Base-by-base conservation (phyloP, 2,797 vertebrate species). In the Phoeniculus purpureus region DNA sequence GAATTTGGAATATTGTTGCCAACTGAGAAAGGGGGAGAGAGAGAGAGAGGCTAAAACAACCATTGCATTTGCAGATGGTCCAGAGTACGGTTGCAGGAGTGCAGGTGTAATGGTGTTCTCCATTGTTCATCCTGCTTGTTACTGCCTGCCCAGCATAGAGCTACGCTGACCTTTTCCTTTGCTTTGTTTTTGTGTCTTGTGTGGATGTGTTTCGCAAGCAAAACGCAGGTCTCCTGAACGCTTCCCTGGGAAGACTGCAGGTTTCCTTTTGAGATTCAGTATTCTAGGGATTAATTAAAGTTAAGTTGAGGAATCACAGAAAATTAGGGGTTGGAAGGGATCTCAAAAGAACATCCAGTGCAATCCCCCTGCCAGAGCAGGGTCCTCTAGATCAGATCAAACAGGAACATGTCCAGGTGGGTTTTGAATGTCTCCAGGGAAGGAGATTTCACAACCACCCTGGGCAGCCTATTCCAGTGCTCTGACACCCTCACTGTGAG, bases 21-120 rank as follows among this genome's bases (percentile, higher is more conserved):
- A 50, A 14, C 58, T 32, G 29, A 83, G 68, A 82, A 40, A 58
- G 29, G 15, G 48, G 55, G 91, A 87, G 65, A 60, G 34, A 32
- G 60, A 72, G 61, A 82, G 72, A 94, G 34, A n/a, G n/a, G 64
- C 29, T 74, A 81, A 85, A 93, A 88, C 37, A 43, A 67, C 9
- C 10, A 5, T 62, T 90, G 64, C 5, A 12, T 88, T 94, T 6
- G 3, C 84, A 93, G 50, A 56, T 67, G 54, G 66, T 89, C 43
- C 80, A 67, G 85, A 90, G 31, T 88, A 93, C 90, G 87, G 94
- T 94, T 94, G 74, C 82, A 78, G 37, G 47, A 90, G n/a, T 51
- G 29, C 5, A 19, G 18, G 31, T 55, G 37, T 48, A 7, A 6
- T 77, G 43, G 20, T 13, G 27, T 80, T 92, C 43, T 77, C 25